Evolutionary conservation across 2,888 invertebrate genomes (phyloP).

Genomic region (Kryphioiulus occultus): DNA sequence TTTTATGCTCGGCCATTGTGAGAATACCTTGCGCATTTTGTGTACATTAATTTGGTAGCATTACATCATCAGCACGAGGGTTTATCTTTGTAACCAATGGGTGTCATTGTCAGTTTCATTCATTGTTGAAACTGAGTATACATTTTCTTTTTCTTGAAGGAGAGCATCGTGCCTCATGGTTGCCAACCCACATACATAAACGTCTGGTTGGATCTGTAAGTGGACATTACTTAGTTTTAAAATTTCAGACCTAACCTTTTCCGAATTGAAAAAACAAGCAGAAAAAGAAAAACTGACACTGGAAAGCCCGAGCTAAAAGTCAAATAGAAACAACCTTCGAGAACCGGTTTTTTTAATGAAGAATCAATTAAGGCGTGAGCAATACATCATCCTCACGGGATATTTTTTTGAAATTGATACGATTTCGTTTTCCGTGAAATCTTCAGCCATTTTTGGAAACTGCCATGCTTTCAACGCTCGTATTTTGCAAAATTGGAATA

Average conservation of each 20-base stretch:
- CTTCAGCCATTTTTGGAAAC: background rate
- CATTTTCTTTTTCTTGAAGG: too few species aligned
- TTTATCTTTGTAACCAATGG: background rate
- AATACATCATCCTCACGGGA: slow-evolving; percentile 2
- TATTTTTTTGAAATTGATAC: background rate
- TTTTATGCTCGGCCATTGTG: background rate
- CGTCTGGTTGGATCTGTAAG: background rate
- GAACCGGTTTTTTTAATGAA: slow-evolving; percentile 17
- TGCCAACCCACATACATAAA: background rate
- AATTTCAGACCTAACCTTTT: background rate
- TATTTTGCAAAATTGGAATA: background rate
- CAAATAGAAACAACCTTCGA: slow-evolving; percentile 1
- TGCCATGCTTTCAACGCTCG: background rate
- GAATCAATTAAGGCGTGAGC: slow-evolving; percentile 31
- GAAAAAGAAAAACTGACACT: background rate
- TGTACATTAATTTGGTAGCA: background rate
- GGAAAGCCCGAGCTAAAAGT: background rate
- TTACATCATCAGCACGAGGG: background rate
- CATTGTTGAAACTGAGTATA: too few species aligned
- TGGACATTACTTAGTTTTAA: background rate
- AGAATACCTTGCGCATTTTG: background rate
- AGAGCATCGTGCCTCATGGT: background rate
- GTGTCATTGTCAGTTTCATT: background rate
- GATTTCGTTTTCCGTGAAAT: background rate
- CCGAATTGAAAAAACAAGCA: background rate